Evolutionary conservation across 2,888 invertebrate species (phyloP).

Genomic region (Dryobota labecula): DNA sequence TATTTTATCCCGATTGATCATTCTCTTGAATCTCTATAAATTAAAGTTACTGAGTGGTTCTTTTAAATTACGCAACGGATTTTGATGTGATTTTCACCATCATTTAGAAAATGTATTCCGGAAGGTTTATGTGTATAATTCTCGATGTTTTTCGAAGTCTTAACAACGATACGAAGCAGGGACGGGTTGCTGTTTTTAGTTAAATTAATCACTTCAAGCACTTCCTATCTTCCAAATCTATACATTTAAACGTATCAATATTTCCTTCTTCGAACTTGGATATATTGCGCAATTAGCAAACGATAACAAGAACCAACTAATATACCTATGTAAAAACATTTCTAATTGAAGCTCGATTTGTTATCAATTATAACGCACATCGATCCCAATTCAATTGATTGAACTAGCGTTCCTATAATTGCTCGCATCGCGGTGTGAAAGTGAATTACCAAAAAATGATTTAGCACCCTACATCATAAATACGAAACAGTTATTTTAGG

Average conservation of each 20-base stretch:
- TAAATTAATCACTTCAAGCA: neutral
- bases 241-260: neutral
- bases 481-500: constrained; percentile 9
- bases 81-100: no score
- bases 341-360: constrained; percentile 18
- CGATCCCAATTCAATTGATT: constrained; percentile 22
- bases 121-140: no score
- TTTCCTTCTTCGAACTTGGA: neutral
- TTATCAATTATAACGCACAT: constrained; percentile 29
- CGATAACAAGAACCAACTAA: constrained; percentile 17
- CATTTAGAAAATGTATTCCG: no score
- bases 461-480: constrained; percentile 40
- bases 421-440: constrained; percentile 19
- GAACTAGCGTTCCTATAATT: constrained; percentile 20
- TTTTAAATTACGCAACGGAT: no score
- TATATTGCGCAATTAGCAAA: constrained; percentile 5
- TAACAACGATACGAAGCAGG: no score
- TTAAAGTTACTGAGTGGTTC: no score
- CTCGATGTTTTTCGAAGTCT: no score
- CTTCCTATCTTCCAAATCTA: neutral
- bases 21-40: neutral
- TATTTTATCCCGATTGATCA: no score
- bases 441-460: constrained; percentile 38
- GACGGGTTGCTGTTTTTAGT: neutral
- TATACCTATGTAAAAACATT: constrained; percentile 1